Conservation (phyloP, 1,140 invertebrate genomes). For the Drosophila cardini region DNA sequence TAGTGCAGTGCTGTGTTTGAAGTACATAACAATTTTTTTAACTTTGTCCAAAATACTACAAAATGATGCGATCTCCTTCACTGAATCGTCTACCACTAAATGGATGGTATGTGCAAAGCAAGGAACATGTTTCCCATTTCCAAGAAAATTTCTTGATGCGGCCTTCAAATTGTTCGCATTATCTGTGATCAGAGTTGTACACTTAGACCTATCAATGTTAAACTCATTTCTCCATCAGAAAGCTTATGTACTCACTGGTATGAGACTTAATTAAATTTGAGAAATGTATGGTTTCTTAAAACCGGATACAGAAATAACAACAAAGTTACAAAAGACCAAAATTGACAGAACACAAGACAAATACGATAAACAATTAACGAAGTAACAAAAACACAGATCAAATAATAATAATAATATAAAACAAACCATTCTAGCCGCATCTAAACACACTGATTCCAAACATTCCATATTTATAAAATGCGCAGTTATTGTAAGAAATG, state of each 20-base stretch:
- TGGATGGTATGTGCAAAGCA: constrained; percentile 4
- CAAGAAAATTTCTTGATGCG: constrained; percentile 29
- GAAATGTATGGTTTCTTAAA: constrained; percentile 9
- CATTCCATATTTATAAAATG: constrained; percentile 27
- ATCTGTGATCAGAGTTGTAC: constrained; percentile 23
- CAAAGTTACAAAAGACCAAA: constrained; percentile 23
- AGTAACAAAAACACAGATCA: constrained; percentile 23
- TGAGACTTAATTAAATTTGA: background rate
- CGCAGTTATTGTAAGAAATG: constrained; percentile 27
- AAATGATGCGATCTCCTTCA: background rate
- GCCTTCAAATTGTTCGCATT: constrained; percentile 34
- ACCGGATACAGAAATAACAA: constrained; percentile 21
- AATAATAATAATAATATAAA: constrained; percentile 13
- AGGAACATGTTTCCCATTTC: constrained; percentile 22
- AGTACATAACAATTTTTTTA: constrained; percentile 2
- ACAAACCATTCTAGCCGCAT: constrained; percentile 21
- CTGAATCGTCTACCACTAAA: background rate
- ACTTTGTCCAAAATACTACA: constrained; percentile 9
- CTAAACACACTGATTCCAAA: constrained; percentile 28
- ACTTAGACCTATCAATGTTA: constrained; percentile 5
- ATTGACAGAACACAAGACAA: constrained; percentile 21
- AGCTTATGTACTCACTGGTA: background rate
- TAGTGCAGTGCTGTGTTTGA: background rate
- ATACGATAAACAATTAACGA: constrained; percentile 17
- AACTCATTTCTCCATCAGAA: background rate